A percentile compares a stretch with the other conserved stretches of the same genome.
These are phyloP conservation scores for Centropus bengalensis DNA, from an alignment of 2,113 vertebrate species.

Conservation along the genomic window DNA sequence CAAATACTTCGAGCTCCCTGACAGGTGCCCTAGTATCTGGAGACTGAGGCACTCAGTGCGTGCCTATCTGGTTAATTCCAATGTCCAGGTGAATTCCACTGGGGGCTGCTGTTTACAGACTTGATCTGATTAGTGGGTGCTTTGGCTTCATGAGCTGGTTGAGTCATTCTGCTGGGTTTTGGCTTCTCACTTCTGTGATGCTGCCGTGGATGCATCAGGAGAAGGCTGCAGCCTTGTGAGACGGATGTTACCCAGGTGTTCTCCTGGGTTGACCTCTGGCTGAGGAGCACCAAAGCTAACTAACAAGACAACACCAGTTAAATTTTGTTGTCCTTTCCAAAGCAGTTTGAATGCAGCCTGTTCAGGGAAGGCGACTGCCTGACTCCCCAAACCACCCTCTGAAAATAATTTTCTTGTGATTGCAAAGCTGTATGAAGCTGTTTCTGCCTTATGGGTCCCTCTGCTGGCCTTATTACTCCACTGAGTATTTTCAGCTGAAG, in stretches of 20 bases:
- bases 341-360: neutral
- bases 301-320: neutral
- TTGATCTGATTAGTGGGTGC: neutral
- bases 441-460: constrained; percentile 22
- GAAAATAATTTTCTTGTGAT: neutral
- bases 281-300: neutral
- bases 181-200: neutral
- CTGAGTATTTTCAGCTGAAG: neutral
- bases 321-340: neutral
- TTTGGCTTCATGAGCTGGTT: neutral
- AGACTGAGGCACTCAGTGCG: neutral
- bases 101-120: neutral
- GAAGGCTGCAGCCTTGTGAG: neutral
- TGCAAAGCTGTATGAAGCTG: rapidly evolving
- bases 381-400: neutral
- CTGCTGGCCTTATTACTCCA: constrained; percentile 16
- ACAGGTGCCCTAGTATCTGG: neutral
- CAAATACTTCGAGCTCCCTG: neutral
- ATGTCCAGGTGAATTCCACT: neutral
- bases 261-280: neutral
- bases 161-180: neutral
- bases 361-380: neutral
- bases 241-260: neutral
- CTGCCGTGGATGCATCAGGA: neutral
- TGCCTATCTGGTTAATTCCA: neutral